Percentiles rank a stretch among this genome's conserved stretches.
Evolutionary conservation across 2,888 invertebrate species (phyloP).

Genomic region (Fissipunctia ypsillon): DNA sequence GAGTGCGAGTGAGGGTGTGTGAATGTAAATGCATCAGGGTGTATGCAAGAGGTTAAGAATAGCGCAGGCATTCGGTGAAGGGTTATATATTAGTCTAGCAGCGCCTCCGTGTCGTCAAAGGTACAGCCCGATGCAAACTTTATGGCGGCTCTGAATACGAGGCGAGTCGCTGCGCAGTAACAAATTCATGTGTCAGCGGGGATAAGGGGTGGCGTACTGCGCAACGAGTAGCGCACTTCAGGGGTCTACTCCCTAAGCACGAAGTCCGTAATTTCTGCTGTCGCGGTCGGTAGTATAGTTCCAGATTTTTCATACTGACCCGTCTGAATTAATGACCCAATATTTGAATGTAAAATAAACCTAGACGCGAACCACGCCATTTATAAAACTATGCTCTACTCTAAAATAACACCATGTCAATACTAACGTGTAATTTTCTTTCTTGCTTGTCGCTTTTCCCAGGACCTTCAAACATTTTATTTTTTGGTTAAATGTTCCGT

Average conservation of each 20-base stretch:
- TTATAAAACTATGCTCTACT: background rate
- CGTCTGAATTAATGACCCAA: background rate
- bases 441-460: slow-evolving; percentile 81
- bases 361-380: background rate
- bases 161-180: no score
- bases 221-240: no score
- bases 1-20: background rate
- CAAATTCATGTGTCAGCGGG: no score
- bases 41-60: background rate
- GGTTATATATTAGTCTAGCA: background rate
- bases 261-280: no score
- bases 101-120: background rate
- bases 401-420: background rate
- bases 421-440: slow-evolving; percentile 53
- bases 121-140: no score
- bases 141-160: no score
- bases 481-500: background rate
- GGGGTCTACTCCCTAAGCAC: no score
- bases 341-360: background rate
- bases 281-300: no score
- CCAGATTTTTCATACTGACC: background rate
- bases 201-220: no score
- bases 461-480: slow-evolving; percentile 75
- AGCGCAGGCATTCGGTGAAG: background rate
- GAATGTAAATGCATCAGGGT: background rate